phyloP scores from a whole-genome alignment of 2,797 vertebrate genomes.

The Neosalanx taihuensis region DNA sequence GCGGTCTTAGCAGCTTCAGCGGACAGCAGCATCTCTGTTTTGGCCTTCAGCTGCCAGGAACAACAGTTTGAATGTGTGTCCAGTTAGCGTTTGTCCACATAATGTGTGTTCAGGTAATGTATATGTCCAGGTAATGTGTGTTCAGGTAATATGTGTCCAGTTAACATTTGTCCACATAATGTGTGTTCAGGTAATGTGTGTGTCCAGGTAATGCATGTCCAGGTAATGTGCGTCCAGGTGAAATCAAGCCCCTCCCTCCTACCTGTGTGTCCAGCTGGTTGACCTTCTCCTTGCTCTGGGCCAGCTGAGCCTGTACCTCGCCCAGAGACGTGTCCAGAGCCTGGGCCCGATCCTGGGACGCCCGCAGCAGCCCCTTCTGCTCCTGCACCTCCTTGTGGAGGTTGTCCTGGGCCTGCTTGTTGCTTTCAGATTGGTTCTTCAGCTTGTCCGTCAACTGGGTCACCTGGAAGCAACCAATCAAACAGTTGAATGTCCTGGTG shows the following conservation, averaged over 20 bases:
- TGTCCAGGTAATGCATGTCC: too few relatives aligned
- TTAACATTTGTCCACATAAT: too few relatives aligned
- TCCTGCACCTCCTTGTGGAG: constrained; percentile 96
- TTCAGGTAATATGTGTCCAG: too few relatives aligned
- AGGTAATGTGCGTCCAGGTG: too few relatives aligned
- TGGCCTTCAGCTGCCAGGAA: constrained; percentile 87
- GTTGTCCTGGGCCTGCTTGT: constrained; percentile 97
- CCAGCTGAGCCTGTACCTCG: constrained; percentile 89
- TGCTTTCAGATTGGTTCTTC: constrained; percentile 97
- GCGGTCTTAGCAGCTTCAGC: constrained; percentile 93
- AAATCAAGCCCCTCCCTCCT: too few relatives aligned
- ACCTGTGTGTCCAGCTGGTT: constrained; percentile 79
- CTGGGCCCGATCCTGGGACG: constrained; percentile 87
- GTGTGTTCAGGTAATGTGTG: too few relatives aligned
- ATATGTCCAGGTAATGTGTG: too few relatives aligned
- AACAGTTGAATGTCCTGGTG: neutral
- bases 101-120: neutral
- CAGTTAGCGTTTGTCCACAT: neutral
- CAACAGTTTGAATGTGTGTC: neutral
- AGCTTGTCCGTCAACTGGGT: constrained; percentile 90
- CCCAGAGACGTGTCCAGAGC: constrained; percentile 80
- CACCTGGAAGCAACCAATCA: constrained; percentile 70
- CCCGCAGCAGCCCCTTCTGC: constrained; percentile 88
- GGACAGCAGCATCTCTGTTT: constrained; percentile 92
- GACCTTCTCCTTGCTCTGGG: constrained; percentile 42